Evolutionary conservation across 2,797 vertebrate genomes (phyloP), one percentile per base, ranked within the genome.

Genomic region (Poecilia wingei): DNA sequence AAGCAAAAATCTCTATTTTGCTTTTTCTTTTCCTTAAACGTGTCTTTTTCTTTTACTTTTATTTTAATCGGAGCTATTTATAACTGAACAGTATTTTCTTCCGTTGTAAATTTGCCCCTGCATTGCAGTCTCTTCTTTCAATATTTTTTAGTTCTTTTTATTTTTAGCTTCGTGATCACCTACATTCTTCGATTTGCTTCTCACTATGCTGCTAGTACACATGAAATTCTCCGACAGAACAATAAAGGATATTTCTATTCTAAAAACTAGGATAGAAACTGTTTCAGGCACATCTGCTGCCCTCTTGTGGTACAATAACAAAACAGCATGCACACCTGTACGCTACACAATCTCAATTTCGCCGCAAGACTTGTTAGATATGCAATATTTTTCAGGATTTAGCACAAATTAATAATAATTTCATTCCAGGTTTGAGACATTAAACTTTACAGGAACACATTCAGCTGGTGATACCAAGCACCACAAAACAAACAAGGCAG

Each of bases 201-300:
- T 59, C 55, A 13, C 12, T n/a, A 12, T 57, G 55, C 55, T n/a
- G 55, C n/a, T 31, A 2, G 22, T 53, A 9, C 9, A 12, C 53
- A 10, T n/a, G 6, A n/a, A 55, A 55, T 55, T 55, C 25, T 12
- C 3, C 25, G 1, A 55, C 49, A 22, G 49, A 3, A 51, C 20
- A 51, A 49, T 51, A 22, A 8, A 51, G 20, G 22, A 55, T 10
- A 55, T 55, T 55, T 55, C 25, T 55, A n/a, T 55, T n/a, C 9
- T 55, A n/a, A 51, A 22, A 22, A 51, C 47, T n/a, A 3, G 22
- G 9, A n/a, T 13, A 59, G 4, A n/a, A 31, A 31, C 25, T 28
- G 0, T 18, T 66, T 22, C 31, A 39, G 33, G 31, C 36, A 31
- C 6, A 28, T 55, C 57, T 83, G 53, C 78, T 83, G 82, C 78